Conservation (phyloP, 1,140 invertebrate genomes). For the Orussus abietinus region DNA sequence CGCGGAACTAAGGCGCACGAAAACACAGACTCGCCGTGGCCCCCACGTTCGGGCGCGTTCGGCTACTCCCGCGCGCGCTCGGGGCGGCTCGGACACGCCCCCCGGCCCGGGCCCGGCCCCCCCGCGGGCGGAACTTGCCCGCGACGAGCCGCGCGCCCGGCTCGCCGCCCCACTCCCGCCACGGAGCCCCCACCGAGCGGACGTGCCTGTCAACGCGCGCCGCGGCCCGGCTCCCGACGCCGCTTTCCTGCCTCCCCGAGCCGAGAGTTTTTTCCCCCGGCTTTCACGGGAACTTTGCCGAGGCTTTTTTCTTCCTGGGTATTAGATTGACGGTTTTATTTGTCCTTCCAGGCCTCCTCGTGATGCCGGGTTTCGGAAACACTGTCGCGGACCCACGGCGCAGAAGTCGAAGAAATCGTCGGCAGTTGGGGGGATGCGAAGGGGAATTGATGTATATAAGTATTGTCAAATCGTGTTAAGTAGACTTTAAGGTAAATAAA, state of each 20-base stretch:
- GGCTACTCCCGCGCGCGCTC: constrained; percentile 3
- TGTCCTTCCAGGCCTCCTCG: no score
- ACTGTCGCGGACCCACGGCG: no score
- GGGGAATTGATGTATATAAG: no score
- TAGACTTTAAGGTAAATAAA: no score
- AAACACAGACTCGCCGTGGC: constrained; percentile 37
- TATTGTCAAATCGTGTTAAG: no score
- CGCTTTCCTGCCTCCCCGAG: constrained; percentile 23
- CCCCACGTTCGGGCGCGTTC: constrained; percentile 33
- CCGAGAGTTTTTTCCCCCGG: no score
- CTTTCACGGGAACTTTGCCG: no score
- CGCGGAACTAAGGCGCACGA: constrained; percentile 51
- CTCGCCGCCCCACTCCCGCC: constrained; percentile 1
- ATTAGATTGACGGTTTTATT: no score
- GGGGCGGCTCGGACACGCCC: constrained; percentile 13
- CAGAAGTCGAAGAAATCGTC: no score
- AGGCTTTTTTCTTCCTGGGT: no score
- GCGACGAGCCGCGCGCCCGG: constrained; percentile 30
- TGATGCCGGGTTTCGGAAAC: no score
- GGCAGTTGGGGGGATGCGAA: no score
- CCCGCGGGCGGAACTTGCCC: not conserved
- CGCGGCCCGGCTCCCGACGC: constrained; percentile 25
- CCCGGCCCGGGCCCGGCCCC: constrained; percentile 22
- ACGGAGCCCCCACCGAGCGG: constrained; percentile 28
- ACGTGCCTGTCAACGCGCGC: constrained; percentile 9